These are phyloP conservation scores for Cylindroiulus punctatus DNA, from an alignment of 2,888 invertebrate species.

Conservation along the genomic window DNA sequence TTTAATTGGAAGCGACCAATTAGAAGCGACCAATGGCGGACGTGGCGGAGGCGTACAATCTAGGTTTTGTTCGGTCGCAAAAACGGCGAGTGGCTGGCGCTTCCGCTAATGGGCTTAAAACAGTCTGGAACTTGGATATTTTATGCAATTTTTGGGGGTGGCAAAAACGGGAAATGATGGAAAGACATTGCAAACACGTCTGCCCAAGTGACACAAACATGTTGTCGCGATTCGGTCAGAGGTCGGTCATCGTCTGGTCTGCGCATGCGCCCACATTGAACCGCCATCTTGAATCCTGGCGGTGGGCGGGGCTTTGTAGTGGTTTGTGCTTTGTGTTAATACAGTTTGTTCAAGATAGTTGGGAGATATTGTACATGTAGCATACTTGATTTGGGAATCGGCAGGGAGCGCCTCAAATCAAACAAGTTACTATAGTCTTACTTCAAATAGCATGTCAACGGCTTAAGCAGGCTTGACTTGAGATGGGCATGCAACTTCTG, in stretches of 20 bases:
- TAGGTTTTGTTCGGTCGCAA: neutral
- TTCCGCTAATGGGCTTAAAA: conserved; percentile 1
- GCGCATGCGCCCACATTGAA: neutral
- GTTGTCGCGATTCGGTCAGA: neutral
- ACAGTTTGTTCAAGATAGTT: no score
- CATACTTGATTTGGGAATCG: no score
- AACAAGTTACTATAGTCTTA: no score
- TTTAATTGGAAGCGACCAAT: neutral
- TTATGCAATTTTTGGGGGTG: neutral
- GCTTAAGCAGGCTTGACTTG: no score
- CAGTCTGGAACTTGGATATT: neutral
- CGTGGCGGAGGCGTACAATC: neutral
- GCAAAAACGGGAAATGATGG: conserved; percentile 7
- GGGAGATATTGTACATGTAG: no score
- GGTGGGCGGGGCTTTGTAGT: no score
- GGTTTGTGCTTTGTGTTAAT: no score
- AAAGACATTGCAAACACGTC: neutral
- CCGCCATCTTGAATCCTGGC: no score
- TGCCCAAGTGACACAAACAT: neutral
- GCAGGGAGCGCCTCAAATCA: no score
- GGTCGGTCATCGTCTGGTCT: neutral
- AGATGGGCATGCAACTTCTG: no score
- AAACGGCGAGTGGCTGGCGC: neutral
- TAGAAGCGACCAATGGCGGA: neutral
- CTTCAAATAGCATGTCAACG: no score